Percentiles rank a stretch among this genome's conserved stretches.
Evolutionary conservation across 2,797 vertebrate species (phyloP).

Genomic region (Gymnodraco acuticeps): DNA sequence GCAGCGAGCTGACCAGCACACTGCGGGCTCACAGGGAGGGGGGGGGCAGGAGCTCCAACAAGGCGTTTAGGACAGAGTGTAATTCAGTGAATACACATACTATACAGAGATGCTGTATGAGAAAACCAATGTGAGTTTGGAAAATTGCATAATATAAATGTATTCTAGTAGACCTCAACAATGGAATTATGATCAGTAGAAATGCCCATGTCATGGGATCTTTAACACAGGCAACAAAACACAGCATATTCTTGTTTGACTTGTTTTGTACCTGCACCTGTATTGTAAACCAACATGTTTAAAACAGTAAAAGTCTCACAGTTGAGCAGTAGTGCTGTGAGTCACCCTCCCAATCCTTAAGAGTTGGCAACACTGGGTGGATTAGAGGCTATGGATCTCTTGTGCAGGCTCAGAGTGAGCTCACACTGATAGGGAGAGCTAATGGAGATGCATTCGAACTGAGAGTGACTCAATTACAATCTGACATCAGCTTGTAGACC

Average conservation of each 20-base stretch:
- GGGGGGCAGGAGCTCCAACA: no score
- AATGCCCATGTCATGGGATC: no score
- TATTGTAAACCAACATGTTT: not conserved
- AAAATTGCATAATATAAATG: no score
- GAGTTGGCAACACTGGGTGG: conserved; percentile 40
- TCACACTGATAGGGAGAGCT: conserved; percentile 63
- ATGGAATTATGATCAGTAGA: no score
- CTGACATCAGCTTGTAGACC: conserved; percentile 67
- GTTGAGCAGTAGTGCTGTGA: conserved; percentile 9
- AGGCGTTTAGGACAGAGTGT: no score
- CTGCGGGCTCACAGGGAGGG: no score
- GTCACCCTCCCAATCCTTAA: conserved; percentile 24
- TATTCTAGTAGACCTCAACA: no score
- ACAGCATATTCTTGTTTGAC: not conserved
- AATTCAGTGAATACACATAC: no score
- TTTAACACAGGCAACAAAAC: not conserved
- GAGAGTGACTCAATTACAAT: conserved; percentile 74
- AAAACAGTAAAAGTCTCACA: not conserved
- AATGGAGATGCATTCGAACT: conserved; percentile 76
- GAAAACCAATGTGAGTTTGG: no score
- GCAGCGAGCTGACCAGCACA: no score
- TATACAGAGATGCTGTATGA: no score
- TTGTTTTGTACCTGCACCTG: not conserved
- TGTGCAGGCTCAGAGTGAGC: conserved; percentile 34
- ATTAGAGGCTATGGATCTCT: conserved; percentile 58